Evolutionary conservation across 2,888 invertebrate genomes (phyloP), one percentile per base, ranked within the genome.

Genomic region (Lepidochrysops patricia): DNA sequence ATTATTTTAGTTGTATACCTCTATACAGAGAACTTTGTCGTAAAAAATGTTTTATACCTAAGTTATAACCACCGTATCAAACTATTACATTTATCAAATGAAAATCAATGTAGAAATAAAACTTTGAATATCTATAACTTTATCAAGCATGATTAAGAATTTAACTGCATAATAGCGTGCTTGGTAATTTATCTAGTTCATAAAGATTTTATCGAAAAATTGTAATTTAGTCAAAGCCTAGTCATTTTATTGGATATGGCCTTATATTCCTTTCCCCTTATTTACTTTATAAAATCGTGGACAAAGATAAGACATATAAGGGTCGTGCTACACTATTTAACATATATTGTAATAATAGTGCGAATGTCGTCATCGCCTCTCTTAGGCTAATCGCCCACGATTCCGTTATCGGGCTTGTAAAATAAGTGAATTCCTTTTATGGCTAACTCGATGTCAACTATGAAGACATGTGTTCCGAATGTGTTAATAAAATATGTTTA

Each of bases 371-470:
- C 50, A 26, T 50, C 26, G 26, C 50, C 13, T 25, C 23, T 50
- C 49, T 50, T 4, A 26, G 50, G 25, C 26, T 50, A 50, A 50
- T 50, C 50, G 50, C 50, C 50, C 50, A 50, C 50, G 25, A 26
- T 37, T 26, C 50, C 50, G 50, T 50, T 50, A 50, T 50, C 43
- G 43, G 19, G 43, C 19, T 43, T 43, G 43, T 43, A 43, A 50
- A 26, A 50, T 25, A 26, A 26, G 50, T 26, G 26, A 50, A 50
- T n/a, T 50, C 50, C 26, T 50, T 50, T 26, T 50, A 50, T n/a
- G 50, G 25, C 50, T 50, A 50, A 25, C 26, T 50, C 25, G 50
- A 43, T 43, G 43, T 23, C 43, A 43, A 43, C 50, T 26, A 25
- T 26, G 26, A 50, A 50, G 26, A 26, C 50, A 50, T 50, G 26